A percentile compares a stretch with the other conserved stretches of the same genome.
These are phyloP conservation scores for Eilema depressum DNA, from an alignment of 2,888 invertebrate species.

Conservation along the genomic window DNA sequence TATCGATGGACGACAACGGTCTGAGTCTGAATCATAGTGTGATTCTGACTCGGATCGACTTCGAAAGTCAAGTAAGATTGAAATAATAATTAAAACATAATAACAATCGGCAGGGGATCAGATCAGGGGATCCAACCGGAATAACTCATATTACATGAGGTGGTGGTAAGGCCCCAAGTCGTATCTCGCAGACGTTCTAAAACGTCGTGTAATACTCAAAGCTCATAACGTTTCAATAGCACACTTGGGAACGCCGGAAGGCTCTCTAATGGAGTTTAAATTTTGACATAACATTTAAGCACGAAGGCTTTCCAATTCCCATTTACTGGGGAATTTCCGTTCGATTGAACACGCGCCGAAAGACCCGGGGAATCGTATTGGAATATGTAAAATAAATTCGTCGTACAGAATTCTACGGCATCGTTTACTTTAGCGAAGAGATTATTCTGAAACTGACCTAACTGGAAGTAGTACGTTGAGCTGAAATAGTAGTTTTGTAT, in stretches of 20 bases:
- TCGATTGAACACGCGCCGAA: constrained; percentile 50
- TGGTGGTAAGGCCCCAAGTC: no score
- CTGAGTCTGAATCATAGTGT: no score
- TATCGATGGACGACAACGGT: no score
- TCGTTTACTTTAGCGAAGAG: constrained; percentile 64
- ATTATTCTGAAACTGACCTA: constrained; percentile 61
- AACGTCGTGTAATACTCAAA: constrained; percentile 28
- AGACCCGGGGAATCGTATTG: constrained; percentile 53
- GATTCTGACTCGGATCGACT: no score
- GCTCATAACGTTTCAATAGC: constrained; percentile 30
- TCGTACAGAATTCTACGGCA: constrained; percentile 55
- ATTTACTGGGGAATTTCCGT: constrained; percentile 50
- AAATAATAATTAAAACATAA: no score
- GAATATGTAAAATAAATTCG: constrained; percentile 69
- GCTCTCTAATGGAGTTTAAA: constrained; percentile 35
- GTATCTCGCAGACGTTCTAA: constrained; percentile 5
- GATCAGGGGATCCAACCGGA: no score
- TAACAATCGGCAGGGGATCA: no score
- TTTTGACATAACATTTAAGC: constrained; percentile 42
- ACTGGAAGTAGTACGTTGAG: constrained; percentile 42
- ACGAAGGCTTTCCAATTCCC: constrained; percentile 44
- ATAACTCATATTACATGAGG: no score
- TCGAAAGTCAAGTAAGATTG: no score
- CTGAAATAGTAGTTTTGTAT: background rate
- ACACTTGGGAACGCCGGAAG: constrained; percentile 28